A percentile compares a stretch with the other conserved stretches of the same genome.
phyloP scores from a whole-genome alignment of 2,797 vertebrate species.

The Squalus acanthias region DNA sequence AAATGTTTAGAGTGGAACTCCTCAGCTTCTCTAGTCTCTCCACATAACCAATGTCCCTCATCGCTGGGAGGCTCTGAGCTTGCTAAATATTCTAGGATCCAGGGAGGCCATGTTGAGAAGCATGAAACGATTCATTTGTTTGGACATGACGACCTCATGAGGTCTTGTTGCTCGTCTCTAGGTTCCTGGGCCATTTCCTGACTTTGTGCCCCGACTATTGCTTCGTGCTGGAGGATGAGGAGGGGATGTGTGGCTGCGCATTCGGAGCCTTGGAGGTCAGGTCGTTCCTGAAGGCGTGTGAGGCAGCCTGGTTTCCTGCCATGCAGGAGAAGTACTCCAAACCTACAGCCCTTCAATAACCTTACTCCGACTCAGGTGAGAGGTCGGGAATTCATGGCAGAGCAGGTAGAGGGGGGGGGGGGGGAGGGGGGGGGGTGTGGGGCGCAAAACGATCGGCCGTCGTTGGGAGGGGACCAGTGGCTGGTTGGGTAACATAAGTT shows the following conservation, averaged over 20 bases:
- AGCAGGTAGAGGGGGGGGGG: not conserved
- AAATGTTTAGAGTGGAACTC: too few relatives aligned
- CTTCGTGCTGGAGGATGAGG: conserved; percentile 75
- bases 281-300: conserved; percentile 66
- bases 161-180: conserved; percentile 45
- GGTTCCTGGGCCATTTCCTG: conserved; percentile 70
- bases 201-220: conserved; percentile 72
- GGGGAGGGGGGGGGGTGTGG: too few relatives aligned
- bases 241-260: conserved; percentile 67
- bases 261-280: conserved; percentile 67
- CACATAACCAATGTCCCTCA: too few relatives aligned
- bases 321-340: conserved; percentile 69
- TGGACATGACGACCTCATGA: not conserved
- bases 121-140: not conserved
- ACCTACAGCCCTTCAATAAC: conserved; percentile 45
- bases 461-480: not conserved
- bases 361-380: conserved; percentile 12
- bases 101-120: not conserved
- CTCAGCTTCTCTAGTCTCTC: too few relatives aligned
- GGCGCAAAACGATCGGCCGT: not conserved
- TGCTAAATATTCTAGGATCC: too few relatives aligned
- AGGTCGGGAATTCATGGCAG: not conserved
- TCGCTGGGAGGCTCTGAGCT: too few relatives aligned
- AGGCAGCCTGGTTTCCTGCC: conserved; percentile 70
- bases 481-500: too few relatives aligned